These are phyloP conservation scores for Clinocottus analis DNA, from an alignment of 2,113 vertebrate species.

Conservation along the genomic window DNA sequence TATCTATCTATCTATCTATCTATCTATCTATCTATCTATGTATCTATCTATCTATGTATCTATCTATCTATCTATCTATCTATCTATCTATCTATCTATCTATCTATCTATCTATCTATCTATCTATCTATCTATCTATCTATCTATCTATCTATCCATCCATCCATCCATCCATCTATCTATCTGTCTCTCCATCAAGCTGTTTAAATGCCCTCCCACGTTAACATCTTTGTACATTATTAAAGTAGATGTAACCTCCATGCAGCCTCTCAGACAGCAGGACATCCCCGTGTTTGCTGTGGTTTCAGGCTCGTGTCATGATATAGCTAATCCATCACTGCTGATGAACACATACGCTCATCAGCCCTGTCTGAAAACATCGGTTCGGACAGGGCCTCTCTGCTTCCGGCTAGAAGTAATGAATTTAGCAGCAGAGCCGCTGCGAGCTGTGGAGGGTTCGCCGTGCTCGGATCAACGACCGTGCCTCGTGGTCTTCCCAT, in stretches of 20 bases:
- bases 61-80: background rate
- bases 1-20: background rate
- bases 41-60: background rate
- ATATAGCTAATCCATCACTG: constrained; percentile 9
- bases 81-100: background rate
- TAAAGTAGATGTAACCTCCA: constrained; percentile 15
- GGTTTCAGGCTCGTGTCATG: constrained; percentile 31
- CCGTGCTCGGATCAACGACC: constrained; percentile 53
- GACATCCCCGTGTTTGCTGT: constrained; percentile 40
- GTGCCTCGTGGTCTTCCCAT: constrained; percentile 68
- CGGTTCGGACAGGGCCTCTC: constrained; percentile 16
- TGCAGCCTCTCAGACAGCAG: background rate
- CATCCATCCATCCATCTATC: background rate
- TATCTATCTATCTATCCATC: background rate
- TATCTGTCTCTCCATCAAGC: background rate
- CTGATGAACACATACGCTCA: constrained; percentile 5
- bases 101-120: background rate
- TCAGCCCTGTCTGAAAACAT: background rate
- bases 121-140: background rate
- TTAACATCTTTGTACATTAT: background rate
- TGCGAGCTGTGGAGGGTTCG: constrained; percentile 64
- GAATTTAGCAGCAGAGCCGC: constrained; percentile 59
- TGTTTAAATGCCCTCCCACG: background rate
- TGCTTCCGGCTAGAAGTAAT: constrained; percentile 40
- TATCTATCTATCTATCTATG: background rate